Evolutionary conservation across 2,888 invertebrate genomes (phyloP).

Genomic region (Diarsia dahlii): DNA sequence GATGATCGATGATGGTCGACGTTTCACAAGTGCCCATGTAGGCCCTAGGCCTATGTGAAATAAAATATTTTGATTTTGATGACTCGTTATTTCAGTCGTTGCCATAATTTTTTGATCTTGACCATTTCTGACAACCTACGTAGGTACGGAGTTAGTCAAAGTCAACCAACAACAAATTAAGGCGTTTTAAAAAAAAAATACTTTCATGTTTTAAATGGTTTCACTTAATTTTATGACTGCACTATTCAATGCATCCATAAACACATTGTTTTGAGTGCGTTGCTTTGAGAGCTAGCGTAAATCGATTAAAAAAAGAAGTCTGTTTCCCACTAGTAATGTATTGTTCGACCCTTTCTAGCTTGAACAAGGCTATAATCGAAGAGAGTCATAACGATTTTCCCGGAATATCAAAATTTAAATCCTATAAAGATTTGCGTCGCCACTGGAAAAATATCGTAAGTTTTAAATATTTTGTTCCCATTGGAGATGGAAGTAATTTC

Average conservation of each 20-base stretch:
- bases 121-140: neutral
- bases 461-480: neutral
- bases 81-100: too few relatives aligned
- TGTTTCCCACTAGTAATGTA: neutral
- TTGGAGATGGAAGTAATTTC: neutral
- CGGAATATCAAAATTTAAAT: constrained; percentile 78
- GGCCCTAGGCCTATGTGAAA: too few relatives aligned
- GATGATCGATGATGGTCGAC: too few relatives aligned
- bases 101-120: neutral
- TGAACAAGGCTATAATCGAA: constrained; percentile 83
- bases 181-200: neutral
- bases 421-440: constrained; percentile 86
- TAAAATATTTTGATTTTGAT: too few relatives aligned
- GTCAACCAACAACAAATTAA: neutral
- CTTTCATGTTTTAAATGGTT: neutral
- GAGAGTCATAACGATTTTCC: constrained; percentile 76
- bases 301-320: neutral
- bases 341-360: constrained; percentile 70
- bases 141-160: too few relatives aligned
- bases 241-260: neutral
- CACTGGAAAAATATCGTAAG: constrained; percentile 90
- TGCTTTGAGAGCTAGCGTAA: neutral
- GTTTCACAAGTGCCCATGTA: too few relatives aligned
- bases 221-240: neutral
- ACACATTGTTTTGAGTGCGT: neutral